Evolutionary conservation across 2,888 invertebrate genomes (phyloP), one percentile per base, ranked within the genome.

Genomic region (Caenorhabditis sinica): DNA sequence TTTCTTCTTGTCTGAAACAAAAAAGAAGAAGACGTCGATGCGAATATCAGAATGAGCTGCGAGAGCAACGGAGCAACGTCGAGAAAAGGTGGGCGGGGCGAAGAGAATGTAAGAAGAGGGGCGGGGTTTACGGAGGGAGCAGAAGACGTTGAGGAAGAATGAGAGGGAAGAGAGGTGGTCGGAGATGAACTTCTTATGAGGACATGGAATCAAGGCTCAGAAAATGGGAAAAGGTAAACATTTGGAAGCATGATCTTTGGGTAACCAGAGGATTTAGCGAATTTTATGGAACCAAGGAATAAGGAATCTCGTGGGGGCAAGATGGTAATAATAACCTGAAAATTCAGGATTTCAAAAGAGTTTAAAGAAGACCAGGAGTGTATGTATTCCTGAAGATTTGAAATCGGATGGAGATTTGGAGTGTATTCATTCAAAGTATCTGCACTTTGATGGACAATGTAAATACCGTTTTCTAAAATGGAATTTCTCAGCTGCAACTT

Each of bases 11-110:
- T 66, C 51, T 49, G 28, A 53, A 36, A 69, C 45, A 49, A 63
- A 65, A 40, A 63, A 53, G 65, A 43, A 56, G 20, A 43, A 30
- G 33, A 30, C 20, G 56, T 53, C 40, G 58, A 75, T 56, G 66
- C 60, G 49, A 63, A 56, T 63, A 68, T 69, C 61, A 69, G 69
- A 76, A 76, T 76, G 68, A 76, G 45, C 49, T 23, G 49, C 28
- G 25, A 74, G 20, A 49, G 49, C 49, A 63, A 51, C 74, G 72
- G 58, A 68, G 53, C 49, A 53, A 36, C 33, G 33, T 33, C 49
- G 68, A 36, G 53, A 20, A 6, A 13, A 68, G 33, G 23, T 51
- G 53, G 68, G 68, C 68, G 73, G 60, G 15, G 49, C 60, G 23
- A 33, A 51, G 36, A 68, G 60, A 43, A 65, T 45, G 51, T 23